Evolutionary conservation across 2,113 vertebrate species (phyloP), one percentile per base, ranked within the genome.

Genomic region (Chascanopsetta lugubris): DNA sequence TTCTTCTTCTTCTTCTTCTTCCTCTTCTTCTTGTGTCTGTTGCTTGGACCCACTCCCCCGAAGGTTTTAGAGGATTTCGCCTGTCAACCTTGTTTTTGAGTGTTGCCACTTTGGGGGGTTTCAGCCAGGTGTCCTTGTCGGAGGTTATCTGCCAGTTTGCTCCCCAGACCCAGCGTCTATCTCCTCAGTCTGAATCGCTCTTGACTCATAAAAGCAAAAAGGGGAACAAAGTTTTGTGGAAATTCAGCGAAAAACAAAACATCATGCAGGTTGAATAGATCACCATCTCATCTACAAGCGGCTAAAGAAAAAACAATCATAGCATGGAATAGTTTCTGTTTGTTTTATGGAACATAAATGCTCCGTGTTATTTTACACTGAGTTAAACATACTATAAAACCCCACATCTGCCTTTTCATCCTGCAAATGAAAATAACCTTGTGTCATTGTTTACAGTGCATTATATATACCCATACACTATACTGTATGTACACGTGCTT

Each of bases 51-150:
- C n/a, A n/a, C n/a, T n/a, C n/a, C n/a, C n/a, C n/a, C n/a, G n/a
- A n/a, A n/a, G n/a, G n/a, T n/a, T n/a, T n/a, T n/a, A n/a, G n/a
- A 7, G 11, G 4, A 36, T 60, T 47, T 77, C 12, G 2, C n/a
- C 34, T 49, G 6, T 42, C 54, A 53, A 26, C 40, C 34, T 61
- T 0, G 32, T 22, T 77, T 63, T 63, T 56, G 4, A 25, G 53
- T 48, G 2, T 5, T 22, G 13, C 5, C 30, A 27, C 12, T 53
- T n/a, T 3, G n/a, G 22, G 4, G 29, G 29, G 29, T 30, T 30
- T 30, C 29, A n/a, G 17, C 38, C 38, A 42, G 15, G 43, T 2
- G 2, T 54, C n/a, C 38, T 65, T 54, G 17, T 45, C 49, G 38
- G 21, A 22, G 17, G 21, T 49, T 4, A 27, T 59, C 24, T 56